Conservation (phyloP, 1,140 invertebrate genomes). For the Drosophila suzukii region DNA sequence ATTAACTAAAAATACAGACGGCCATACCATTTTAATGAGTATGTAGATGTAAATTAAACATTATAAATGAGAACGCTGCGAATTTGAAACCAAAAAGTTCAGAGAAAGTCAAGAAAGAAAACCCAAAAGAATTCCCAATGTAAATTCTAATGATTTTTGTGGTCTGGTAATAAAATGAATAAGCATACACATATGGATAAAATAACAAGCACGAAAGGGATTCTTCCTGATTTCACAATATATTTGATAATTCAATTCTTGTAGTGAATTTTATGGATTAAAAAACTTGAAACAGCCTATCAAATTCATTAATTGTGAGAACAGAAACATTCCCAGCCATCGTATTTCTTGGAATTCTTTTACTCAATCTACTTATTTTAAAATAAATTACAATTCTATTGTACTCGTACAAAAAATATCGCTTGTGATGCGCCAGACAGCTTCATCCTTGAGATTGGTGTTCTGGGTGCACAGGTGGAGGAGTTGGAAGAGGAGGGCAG, state of each 20-base stretch:
- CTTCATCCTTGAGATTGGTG: constrained; percentile 50
- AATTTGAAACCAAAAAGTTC: constrained; percentile 54
- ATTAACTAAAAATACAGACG: constrained; percentile 15
- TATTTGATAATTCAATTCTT: not conserved
- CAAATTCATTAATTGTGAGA: not conserved
- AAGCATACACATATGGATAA: constrained; percentile 46
- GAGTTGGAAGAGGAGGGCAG: constrained; percentile 16
- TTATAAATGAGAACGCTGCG: constrained; percentile 46
- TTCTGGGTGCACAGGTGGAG: constrained; percentile 42
- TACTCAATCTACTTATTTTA: constrained; percentile 68
- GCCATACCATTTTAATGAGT: constrained; percentile 32
- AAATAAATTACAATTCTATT: constrained; percentile 75
- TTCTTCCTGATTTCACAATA: not conserved
- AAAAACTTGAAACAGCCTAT: not conserved
- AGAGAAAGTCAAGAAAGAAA: constrained; percentile 32
- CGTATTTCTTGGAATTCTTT: constrained; percentile 12
- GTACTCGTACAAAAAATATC: constrained; percentile 69
- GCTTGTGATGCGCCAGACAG: constrained; percentile 65
- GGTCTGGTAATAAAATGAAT: constrained; percentile 67
- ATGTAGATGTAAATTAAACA: constrained; percentile 51
- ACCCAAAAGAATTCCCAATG: constrained; percentile 56
- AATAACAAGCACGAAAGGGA: not conserved
- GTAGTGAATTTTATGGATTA: not conserved
- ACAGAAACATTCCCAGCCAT: not conserved
- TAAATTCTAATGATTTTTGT: constrained; percentile 64